phyloP scores from a whole-genome alignment of 2,888 invertebrate genomes.

The Mimumesa dahlbomi region DNA sequence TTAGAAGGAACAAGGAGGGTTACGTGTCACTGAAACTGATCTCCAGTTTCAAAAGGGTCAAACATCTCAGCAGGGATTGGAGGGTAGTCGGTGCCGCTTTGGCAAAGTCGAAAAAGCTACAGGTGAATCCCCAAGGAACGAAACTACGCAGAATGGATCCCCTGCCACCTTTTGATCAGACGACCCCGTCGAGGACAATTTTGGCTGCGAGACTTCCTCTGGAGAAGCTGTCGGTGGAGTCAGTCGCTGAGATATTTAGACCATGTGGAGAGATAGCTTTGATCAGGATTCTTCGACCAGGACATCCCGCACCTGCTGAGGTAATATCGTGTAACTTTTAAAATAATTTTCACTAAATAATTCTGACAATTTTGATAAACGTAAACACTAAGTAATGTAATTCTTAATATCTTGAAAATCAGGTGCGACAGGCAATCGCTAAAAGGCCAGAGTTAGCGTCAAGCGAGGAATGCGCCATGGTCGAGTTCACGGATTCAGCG shows the following conservation, averaged over 20 bases:
- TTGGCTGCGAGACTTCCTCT: constrained; percentile 93
- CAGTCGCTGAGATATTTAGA: constrained; percentile 94
- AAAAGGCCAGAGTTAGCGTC: constrained; percentile 92
- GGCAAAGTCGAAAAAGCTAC: constrained; percentile 88
- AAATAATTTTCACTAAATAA: background rate
- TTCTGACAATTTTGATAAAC: background rate
- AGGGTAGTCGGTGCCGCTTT: constrained; percentile 94
- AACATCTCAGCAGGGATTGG: constrained; percentile 96
- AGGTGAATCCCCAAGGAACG: constrained; percentile 94
- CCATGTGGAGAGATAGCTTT: constrained; percentile 94
- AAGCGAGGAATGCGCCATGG: constrained; percentile 92
- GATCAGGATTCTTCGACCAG: constrained; percentile 92
- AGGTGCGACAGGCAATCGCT: constrained; percentile 92
- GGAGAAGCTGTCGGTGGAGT: constrained; percentile 92
- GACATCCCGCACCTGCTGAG: constrained; percentile 94
- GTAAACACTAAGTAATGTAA: background rate
- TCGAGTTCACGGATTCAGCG: constrained; percentile 94
- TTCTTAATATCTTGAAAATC: background rate
- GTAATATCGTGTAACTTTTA: constrained; percentile 44
- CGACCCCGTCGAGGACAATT: constrained; percentile 94
- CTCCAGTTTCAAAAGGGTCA: constrained; percentile 96
- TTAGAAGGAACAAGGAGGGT: constrained; percentile 96
- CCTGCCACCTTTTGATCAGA: constrained; percentile 94
- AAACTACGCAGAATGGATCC: constrained; percentile 93
- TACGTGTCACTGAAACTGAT: constrained; percentile 97